phyloP scores from a whole-genome alignment of 2,113 vertebrate species.

The Silurus asotus region DNA sequence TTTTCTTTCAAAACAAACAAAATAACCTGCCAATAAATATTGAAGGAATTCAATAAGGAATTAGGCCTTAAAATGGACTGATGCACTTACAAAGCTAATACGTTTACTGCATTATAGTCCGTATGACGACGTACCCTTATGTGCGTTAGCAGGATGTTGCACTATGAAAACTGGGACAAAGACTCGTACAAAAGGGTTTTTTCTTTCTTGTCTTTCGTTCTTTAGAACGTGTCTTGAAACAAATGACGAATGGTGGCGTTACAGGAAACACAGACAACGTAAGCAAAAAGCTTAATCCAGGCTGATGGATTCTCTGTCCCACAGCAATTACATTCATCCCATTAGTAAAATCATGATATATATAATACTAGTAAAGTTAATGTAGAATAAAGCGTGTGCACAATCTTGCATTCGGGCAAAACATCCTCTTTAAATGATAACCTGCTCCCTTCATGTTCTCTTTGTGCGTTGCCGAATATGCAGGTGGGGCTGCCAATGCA shows the following conservation, averaged over 20 bases:
- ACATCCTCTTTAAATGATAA: conserved; percentile 46
- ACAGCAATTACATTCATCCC: conserved; percentile 39
- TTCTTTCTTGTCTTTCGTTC: background rate
- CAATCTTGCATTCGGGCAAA: conserved; percentile 60
- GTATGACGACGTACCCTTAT: background rate
- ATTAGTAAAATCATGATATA: conserved; percentile 38
- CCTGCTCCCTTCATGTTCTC: conserved; percentile 41
- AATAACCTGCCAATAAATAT: background rate
- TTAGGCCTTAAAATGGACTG: too few relatives aligned
- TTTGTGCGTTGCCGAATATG: conserved; percentile 24
- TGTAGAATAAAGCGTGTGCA: conserved; percentile 45
- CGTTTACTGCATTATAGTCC: background rate
- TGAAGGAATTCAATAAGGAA: background rate
- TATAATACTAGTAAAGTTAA: conserved; percentile 16
- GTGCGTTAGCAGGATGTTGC: background rate
- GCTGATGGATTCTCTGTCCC: conserved; percentile 31
- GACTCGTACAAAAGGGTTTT: background rate
- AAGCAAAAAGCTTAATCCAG: background rate
- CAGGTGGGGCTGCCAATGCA: background rate
- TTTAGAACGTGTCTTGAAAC: background rate
- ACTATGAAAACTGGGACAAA: background rate
- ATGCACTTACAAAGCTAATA: background rate
- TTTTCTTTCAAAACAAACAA: conserved; percentile 10
- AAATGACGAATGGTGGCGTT: background rate
- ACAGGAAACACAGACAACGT: background rate